phyloP scores from a whole-genome alignment of 2,113 vertebrate genomes.

The Laticauda laticaudata region DNA sequence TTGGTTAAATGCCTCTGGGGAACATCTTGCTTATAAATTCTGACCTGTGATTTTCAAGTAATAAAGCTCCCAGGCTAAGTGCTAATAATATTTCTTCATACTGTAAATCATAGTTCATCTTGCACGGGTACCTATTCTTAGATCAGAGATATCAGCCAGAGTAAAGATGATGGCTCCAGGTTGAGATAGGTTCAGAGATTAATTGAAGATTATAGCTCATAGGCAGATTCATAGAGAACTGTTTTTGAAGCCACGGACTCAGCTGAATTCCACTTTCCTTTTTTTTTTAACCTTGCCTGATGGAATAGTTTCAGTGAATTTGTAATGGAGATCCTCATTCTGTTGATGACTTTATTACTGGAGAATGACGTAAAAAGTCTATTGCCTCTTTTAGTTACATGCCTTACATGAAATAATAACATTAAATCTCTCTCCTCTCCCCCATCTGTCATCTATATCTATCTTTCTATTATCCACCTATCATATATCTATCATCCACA shows the following conservation, averaged over 20 bases:
- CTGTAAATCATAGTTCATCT: neutral
- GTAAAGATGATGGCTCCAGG: conserved; percentile 23
- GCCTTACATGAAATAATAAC: neutral
- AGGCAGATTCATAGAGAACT: conserved; percentile 9
- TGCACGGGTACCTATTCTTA: conserved; percentile 25
- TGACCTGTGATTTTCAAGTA: conserved; percentile 8
- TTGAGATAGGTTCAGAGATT: conserved; percentile 27
- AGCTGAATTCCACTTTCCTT: neutral
- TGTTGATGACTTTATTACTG: neutral
- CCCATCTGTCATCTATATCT: neutral
- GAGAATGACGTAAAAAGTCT: neutral
- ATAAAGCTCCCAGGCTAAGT: conserved; percentile 17
- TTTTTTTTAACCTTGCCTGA: neutral
- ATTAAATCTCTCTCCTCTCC: neutral
- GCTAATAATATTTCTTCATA: neutral
- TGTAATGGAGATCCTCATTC: neutral
- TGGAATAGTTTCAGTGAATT: neutral
- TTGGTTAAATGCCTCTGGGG: neutral
- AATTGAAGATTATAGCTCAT: conserved; percentile 30
- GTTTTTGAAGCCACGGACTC: neutral
- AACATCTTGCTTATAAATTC: conserved; percentile 6
- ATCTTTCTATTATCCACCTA: neutral
- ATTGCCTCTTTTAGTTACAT: neutral
- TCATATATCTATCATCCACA: neutral
- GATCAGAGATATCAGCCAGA: conserved; percentile 15